A percentile compares a stretch with the other conserved stretches of the same genome.
Evolutionary conservation across 2,797 vertebrate genomes (phyloP).

Genomic region (Gallinago solitaria): DNA sequence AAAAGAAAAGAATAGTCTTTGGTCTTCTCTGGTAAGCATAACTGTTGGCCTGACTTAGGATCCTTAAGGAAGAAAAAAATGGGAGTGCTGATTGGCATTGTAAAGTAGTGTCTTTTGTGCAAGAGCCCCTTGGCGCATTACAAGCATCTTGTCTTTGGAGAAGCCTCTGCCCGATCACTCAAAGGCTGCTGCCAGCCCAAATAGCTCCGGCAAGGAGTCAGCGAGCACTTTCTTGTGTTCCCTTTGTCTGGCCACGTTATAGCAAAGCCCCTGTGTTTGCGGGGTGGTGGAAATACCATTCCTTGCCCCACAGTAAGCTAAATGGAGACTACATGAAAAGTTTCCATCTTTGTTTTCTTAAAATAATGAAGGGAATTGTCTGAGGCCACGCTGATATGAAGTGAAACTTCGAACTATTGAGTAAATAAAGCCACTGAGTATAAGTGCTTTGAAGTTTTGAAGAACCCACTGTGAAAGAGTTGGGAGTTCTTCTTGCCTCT

Average conservation of each 20-base stretch:
- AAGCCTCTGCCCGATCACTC: neutral
- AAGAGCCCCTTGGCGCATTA: neutral
- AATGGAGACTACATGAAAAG: neutral
- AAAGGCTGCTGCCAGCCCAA: neutral
- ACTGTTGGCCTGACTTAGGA: neutral
- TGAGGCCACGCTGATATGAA: neutral
- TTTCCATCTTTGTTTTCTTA: slow-evolving; percentile 22
- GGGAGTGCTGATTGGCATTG: neutral
- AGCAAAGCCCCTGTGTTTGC: neutral
- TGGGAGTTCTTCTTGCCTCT: neutral
- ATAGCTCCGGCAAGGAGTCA: neutral
- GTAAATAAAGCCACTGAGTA: neutral
- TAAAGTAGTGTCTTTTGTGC: neutral
- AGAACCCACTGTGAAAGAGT: neutral
- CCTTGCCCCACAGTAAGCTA: neutral
- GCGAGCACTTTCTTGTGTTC: neutral
- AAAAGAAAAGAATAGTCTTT: neutral
- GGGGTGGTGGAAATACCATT: neutral
- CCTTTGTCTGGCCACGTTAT: neutral
- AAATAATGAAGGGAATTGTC: slow-evolving; percentile 12
- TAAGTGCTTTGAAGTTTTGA: neutral
- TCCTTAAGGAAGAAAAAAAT: neutral
- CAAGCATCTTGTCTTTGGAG: neutral
- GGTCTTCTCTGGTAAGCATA: neutral
- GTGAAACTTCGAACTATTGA: neutral